A percentile compares a stretch with the other conserved stretches of the same genome.
Evolutionary conservation across 2,797 vertebrate genomes (phyloP).

Genomic region (Sebastes dallii): DNA sequence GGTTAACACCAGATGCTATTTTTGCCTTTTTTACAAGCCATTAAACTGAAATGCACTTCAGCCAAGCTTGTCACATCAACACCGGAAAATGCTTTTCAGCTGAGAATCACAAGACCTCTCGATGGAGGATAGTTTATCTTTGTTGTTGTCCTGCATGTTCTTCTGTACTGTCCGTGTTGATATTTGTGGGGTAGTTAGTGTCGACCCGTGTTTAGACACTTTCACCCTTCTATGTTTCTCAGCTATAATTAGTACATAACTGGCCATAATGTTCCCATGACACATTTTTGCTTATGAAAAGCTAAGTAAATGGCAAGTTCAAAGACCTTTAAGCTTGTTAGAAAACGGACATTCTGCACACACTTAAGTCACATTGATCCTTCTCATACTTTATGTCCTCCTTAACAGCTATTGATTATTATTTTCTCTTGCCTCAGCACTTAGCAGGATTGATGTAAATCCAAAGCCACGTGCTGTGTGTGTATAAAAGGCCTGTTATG

Average conservation of each 20-base stretch:
- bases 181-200: slow-evolving; percentile 36
- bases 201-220: slow-evolving; percentile 18
- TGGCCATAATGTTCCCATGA: slow-evolving; percentile 33
- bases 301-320: not conserved
- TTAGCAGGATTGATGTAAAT: slow-evolving; percentile 39
- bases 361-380: slow-evolving; percentile 31
- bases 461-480: slow-evolving; percentile 7
- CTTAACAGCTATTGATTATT: slow-evolving; percentile 40
- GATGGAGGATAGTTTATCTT: slow-evolving; percentile 30
- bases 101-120: slow-evolving; percentile 35
- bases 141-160: slow-evolving; percentile 61
- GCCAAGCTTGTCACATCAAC: slow-evolving; percentile 18
- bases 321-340: slow-evolving; percentile 7
- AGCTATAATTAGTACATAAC: slow-evolving; percentile 64
- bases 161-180: slow-evolving; percentile 38
- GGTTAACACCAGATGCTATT: slow-evolving; percentile 35
- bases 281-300: not conserved
- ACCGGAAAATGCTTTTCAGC: slow-evolving; percentile 26
- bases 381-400: slow-evolving; percentile 27
- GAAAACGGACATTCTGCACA: slow-evolving; percentile 11
- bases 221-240: slow-evolving; percentile 9
- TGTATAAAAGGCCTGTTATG: slow-evolving; percentile 65
- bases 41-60: slow-evolving; percentile 39
- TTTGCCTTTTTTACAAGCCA: slow-evolving; percentile 21
- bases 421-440: slow-evolving; percentile 41